Percentiles rank a stretch among this genome's conserved stretches.
phyloP scores from a whole-genome alignment of 2,113 vertebrate species.

The Baryphthengus martii region DNA sequence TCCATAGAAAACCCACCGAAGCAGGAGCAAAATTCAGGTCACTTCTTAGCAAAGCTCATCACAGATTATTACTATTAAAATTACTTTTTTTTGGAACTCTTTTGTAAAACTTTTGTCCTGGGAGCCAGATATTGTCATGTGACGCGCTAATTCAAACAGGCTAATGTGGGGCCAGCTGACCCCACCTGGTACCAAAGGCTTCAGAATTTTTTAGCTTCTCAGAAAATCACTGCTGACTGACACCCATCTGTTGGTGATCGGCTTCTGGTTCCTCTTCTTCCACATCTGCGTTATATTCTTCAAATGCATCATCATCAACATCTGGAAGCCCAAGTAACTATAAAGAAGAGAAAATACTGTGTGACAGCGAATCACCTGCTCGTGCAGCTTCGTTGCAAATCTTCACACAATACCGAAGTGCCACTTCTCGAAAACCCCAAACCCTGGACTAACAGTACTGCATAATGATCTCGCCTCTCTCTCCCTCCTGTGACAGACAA shows the following conservation, averaged over 20 bases:
- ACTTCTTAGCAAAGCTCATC: slow-evolving; percentile 74
- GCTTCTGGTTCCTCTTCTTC: slow-evolving; percentile 94
- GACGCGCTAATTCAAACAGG: slow-evolving; percentile 58
- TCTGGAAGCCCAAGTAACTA: slow-evolving; percentile 96
- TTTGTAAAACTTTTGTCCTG: slow-evolving; percentile 56
- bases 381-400: neutral
- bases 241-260: slow-evolving; percentile 98
- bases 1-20: slow-evolving; percentile 69
- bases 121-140: slow-evolving; percentile 64
- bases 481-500: neutral
- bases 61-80: slow-evolving; percentile 15
- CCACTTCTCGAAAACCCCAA: neutral
- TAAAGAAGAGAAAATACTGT: slow-evolving; percentile 54
- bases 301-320: slow-evolving; percentile 92
- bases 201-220: slow-evolving; percentile 48
- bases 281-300: slow-evolving; percentile 97
- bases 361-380: neutral
- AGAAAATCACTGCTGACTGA: slow-evolving; percentile 91
- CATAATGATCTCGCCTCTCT: neutral
- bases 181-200: slow-evolving; percentile 58
- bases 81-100: neutral
- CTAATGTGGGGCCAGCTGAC: slow-evolving; percentile 51
- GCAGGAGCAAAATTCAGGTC: slow-evolving; percentile 70
- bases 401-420: neutral
- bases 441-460: neutral